Percentiles rank a stretch among this genome's conserved stretches.
These are phyloP conservation scores for Mionectes olivaceus DNA, from an alignment of 2,797 vertebrate genomes.

Conservation along the genomic window DNA sequence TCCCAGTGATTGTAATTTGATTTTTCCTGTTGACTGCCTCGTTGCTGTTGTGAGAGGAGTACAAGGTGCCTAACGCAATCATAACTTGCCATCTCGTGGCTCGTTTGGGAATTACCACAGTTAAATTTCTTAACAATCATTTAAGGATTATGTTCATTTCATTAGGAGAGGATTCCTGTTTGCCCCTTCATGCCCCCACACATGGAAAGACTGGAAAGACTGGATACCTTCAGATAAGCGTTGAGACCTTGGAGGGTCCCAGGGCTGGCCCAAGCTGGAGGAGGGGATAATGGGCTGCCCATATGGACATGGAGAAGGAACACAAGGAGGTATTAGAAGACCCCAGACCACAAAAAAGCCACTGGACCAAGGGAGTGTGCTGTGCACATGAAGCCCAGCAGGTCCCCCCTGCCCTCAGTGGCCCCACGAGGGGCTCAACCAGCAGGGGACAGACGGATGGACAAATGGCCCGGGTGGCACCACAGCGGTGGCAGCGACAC, in stretches of 20 bases:
- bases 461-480: neutral
- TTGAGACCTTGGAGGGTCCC: neutral
- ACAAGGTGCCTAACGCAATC: neutral
- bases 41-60: fast-evolving
- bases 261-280: neutral
- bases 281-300: neutral
- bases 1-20: fast-evolving
- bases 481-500: neutral
- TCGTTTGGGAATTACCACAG: fast-evolving
- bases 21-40: neutral
- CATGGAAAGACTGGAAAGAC: neutral
- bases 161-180: neutral
- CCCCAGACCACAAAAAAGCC: no score
- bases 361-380: neutral
- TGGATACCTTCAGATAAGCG: neutral
- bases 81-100: constrained; percentile 32
- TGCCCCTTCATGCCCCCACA: neutral
- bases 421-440: no score
- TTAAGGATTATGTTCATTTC: neutral
- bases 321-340: neutral
- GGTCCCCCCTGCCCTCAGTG: neutral
- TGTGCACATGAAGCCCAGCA: no score
- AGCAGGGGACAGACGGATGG: no score
- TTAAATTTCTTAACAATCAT: fast-evolving
- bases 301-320: neutral